Evolutionary conservation across 2,888 invertebrate genomes (phyloP).

Genomic region (Chrysodeixis includens): DNA sequence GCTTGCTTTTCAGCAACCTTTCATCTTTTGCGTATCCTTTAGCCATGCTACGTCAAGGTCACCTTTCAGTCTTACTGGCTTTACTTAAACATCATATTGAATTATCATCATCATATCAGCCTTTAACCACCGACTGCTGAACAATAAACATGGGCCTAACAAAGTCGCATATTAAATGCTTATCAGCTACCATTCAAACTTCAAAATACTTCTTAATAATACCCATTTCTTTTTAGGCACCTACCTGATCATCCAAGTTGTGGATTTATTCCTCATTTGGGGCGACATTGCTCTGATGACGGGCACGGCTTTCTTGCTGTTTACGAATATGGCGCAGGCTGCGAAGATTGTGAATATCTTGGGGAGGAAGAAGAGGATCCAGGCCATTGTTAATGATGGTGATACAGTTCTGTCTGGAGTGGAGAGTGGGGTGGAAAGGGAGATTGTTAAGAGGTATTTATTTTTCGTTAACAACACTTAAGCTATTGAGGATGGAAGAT

Average conservation of each 20-base stretch:
- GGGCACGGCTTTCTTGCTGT: constrained; percentile 79
- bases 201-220: background rate
- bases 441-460: constrained; percentile 73
- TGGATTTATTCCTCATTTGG: constrained; percentile 84
- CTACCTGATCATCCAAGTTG: constrained; percentile 82
- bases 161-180: background rate
- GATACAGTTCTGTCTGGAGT: constrained; percentile 64
- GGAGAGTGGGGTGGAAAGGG: constrained; percentile 60
- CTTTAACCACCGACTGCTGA: too few relatives aligned
- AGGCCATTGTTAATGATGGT: constrained; percentile 67
- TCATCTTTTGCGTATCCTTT: too few relatives aligned
- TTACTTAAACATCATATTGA: too few relatives aligned
- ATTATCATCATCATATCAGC: too few relatives aligned
- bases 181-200: background rate
- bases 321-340: constrained; percentile 83
- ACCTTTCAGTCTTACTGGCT: too few relatives aligned
- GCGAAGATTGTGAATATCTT: constrained; percentile 79
- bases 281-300: constrained; percentile 84
- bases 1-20: too few relatives aligned
- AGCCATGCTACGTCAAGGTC: too few relatives aligned
- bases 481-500: too few relatives aligned
- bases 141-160: too few relatives aligned
- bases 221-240: constrained; percentile 66
- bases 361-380: constrained; percentile 64
- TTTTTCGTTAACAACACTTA: background rate